Conservation (phyloP, 2,797 vertebrate species). For the Dromococcyx pavoninus region DNA sequence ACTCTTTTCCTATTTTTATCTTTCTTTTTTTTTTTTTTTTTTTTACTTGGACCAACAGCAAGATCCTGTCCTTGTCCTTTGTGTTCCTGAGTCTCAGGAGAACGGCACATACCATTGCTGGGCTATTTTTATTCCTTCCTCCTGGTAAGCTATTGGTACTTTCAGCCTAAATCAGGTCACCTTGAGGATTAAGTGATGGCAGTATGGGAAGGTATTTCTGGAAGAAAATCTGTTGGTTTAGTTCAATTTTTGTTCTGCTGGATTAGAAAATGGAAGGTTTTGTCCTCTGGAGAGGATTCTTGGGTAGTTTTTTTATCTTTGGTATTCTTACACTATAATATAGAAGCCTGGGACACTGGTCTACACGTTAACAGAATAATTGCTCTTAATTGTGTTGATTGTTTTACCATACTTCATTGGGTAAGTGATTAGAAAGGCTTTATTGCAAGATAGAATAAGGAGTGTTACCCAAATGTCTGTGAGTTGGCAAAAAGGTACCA, state of each 20-base stretch:
- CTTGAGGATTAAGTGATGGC: background rate
- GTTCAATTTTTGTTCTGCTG: background rate
- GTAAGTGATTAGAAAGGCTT: background rate
- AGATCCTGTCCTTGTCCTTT: slow-evolving; percentile 24
- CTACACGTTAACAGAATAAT: background rate
- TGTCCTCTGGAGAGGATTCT: background rate
- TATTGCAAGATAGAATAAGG: background rate
- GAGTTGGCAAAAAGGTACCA: background rate
- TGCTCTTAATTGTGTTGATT: background rate
- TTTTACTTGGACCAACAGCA: background rate
- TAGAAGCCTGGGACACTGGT: background rate
- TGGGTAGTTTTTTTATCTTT: background rate
- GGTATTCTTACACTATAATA: background rate
- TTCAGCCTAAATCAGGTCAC: background rate
- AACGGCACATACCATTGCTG: background rate
- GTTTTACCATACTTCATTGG: background rate
- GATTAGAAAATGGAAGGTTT: background rate
- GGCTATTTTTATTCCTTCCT: slow-evolving; percentile 45
- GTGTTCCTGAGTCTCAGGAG: background rate
- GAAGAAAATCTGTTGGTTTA: background rate
- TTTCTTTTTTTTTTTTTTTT: background rate
- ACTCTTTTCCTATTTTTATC: background rate
- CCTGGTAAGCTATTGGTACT: background rate
- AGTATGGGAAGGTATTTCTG: background rate
- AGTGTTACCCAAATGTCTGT: background rate